A percentile compares a stretch with the other conserved stretches of the same genome.
Conservation (phyloP, 2,888 invertebrate species). For the Diaphora mendica region DNA sequence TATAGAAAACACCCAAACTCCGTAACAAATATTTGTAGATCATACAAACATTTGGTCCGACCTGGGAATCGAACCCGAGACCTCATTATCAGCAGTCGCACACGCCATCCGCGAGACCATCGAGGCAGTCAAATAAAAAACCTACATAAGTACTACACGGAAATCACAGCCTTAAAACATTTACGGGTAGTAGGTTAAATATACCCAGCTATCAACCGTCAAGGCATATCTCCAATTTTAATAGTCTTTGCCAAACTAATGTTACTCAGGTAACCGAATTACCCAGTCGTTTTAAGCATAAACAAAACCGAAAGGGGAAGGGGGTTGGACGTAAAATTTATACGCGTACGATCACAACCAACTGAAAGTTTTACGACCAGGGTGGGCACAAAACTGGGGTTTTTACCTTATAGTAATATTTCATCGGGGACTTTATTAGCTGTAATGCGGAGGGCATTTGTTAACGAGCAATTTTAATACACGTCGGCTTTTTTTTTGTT, state of each 20-base stretch:
- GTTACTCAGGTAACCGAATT: conserved; percentile 71
- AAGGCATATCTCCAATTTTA: conserved; percentile 34
- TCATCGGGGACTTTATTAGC: conserved; percentile 79
- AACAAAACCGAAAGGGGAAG: conserved; percentile 64
- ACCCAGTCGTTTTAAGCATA: conserved; percentile 62
- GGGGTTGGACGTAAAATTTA: conserved; percentile 72
- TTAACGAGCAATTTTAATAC: conserved; percentile 68
- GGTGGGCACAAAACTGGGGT: conserved; percentile 70
- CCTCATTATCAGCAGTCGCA: too few relatives aligned
- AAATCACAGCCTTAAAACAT: neutral
- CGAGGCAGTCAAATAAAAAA: too few relatives aligned
- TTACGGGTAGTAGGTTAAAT: conserved; percentile 8
- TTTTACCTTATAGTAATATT: conserved; percentile 74
- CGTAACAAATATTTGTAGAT: too few relatives aligned
- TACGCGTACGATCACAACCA: conserved; percentile 62
- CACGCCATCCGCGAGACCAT: too few relatives aligned
- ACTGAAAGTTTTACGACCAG: conserved; percentile 77
- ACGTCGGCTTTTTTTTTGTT: conserved; percentile 48
- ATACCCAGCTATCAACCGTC: neutral
- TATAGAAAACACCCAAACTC: too few relatives aligned
- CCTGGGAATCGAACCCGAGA: too few relatives aligned
- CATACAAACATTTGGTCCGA: too few relatives aligned
- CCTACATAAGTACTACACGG: neutral
- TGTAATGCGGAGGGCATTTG: conserved; percentile 72
- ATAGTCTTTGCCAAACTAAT: conserved; percentile 49